Base-by-base conservation (phyloP, 2,888 invertebrate species). In the Nezara viridula region DNA sequence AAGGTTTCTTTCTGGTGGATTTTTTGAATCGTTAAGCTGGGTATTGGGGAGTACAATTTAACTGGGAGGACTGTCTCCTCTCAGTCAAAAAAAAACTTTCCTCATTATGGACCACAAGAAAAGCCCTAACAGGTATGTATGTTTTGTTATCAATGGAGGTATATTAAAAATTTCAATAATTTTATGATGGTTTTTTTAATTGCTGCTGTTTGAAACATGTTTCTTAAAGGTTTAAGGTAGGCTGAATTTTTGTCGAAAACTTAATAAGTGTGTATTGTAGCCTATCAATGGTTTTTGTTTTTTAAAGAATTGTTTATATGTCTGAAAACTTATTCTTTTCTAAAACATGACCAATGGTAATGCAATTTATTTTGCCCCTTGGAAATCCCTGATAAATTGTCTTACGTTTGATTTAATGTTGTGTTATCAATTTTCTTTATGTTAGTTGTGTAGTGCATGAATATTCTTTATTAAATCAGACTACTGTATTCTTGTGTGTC, bases 81-180 rank as follows among this genome's bases (percentile, higher is more conserved):
- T 89, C 89, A 89, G 89, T 85, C 89, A 52, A 86, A 86, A 77
- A 85, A 49, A 49, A 37, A 37, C 27, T 9, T 55, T 44, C 21
- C 77, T 86, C 85, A 89, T 49, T 60, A 89, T 89, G 89, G 89
- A 89, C 89, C 55, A 89, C 60, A 89, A 89, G 89, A 89, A 89
- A 89, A 89, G 89, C 55, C 89, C 89, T 32, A 89, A 89, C 89
- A 89, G 89, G 89, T 89, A 86, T 37, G 47, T 73, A 21, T 50
- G 27, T 47, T 40, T 77, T 88, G 44, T 60, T 49, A 55, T 32
- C 32, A 32, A n/a, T 32, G 19, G n/a, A 52, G 12, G 5, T 86
- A 40, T 37, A n/a, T 50, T 27, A 86, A 27, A 49, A 40, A 49
- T 66, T 66, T 32, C 27, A 66, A n/a, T 55, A 86, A 50, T 86